Percentiles rank a stretch among this genome's conserved stretches.
These are phyloP conservation scores for Chitala chitala DNA, from an alignment of 2,113 vertebrate species.

Conservation along the genomic window DNA sequence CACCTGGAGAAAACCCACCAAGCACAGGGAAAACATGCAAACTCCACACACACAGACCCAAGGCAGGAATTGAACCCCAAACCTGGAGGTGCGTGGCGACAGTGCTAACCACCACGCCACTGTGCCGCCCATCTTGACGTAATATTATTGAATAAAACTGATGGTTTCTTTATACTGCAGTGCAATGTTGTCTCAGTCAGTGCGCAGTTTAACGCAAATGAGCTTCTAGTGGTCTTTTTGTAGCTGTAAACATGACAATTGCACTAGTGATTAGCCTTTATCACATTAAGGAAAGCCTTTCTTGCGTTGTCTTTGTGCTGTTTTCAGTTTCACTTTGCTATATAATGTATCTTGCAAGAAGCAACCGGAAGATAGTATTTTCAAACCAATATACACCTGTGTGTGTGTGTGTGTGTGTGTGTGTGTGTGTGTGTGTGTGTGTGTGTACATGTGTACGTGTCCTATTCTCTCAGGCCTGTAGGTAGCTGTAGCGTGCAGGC, in stretches of 20 bases:
- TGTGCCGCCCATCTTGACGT: background rate
- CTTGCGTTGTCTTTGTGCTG: no score
- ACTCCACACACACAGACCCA: background rate
- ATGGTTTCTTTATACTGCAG: slow-evolving; percentile 8
- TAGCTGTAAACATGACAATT: no score
- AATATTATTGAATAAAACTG: background rate
- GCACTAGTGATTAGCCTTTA: no score
- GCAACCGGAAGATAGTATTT: background rate
- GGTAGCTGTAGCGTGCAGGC: slow-evolving; percentile 54
- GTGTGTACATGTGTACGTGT: background rate
- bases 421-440: background rate
- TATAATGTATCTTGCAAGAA: no score
- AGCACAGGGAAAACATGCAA: background rate
- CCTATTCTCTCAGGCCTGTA: slow-evolving; percentile 4
- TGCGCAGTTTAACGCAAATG: no score
- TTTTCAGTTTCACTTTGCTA: no score
- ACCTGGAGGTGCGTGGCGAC: background rate
- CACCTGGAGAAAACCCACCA: background rate
- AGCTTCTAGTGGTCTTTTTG: no score
- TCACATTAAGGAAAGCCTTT: no score
- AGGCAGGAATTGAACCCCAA: background rate
- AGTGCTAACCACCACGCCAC: background rate
- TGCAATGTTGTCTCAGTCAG: no score
- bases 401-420: background rate
- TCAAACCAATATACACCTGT: background rate